phyloP scores from a whole-genome alignment of 1,140 invertebrate species.

The Carcinoscorpius rotundicauda region DNA sequence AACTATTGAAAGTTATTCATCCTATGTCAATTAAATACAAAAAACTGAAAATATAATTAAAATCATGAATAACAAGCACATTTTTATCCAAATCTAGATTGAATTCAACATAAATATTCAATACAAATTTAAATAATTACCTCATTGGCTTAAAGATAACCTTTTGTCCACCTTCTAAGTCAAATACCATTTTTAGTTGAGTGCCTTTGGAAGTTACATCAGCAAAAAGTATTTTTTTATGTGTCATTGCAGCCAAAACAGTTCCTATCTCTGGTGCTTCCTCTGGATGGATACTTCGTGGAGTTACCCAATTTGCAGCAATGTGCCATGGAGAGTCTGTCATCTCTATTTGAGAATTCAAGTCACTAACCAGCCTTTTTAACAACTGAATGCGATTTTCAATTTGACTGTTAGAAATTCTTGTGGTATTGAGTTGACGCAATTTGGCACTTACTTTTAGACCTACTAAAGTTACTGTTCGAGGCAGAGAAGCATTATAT shows the following conservation, averaged over 20 bases:
- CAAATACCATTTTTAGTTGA: slow-evolving; percentile 73
- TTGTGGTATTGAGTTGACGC: slow-evolving; percentile 8
- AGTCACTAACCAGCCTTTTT: slow-evolving; percentile 9
- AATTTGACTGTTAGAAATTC: neutral
- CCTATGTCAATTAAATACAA: neutral
- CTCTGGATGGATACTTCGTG: slow-evolving; percentile 50
- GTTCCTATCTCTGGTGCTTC: slow-evolving; percentile 42
- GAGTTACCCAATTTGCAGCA: slow-evolving; percentile 44
- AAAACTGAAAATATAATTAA: neutral
- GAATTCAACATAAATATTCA: slow-evolving; percentile 3
- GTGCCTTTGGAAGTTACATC: slow-evolving; percentile 64
- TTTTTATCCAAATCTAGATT: neutral
- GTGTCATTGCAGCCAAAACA: slow-evolving; percentile 53
- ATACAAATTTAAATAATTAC: slow-evolving; percentile 28
- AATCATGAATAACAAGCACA: neutral
- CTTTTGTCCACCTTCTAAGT: slow-evolving; percentile 60
- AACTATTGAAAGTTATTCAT: neutral
- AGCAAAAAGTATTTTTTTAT: slow-evolving; percentile 53
- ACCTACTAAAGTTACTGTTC: slow-evolving; percentile 13
- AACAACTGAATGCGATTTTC: slow-evolving; percentile 4
- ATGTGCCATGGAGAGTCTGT: slow-evolving; percentile 19
- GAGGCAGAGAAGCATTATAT: slow-evolving; percentile 10
- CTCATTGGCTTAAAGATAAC: slow-evolving; percentile 84
- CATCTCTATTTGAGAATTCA: slow-evolving; percentile 13
- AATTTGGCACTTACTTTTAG: slow-evolving; percentile 17